These are phyloP conservation scores for Cyprinodon tularosa DNA, from an alignment of 2,113 vertebrate species.

Conservation along the genomic window DNA sequence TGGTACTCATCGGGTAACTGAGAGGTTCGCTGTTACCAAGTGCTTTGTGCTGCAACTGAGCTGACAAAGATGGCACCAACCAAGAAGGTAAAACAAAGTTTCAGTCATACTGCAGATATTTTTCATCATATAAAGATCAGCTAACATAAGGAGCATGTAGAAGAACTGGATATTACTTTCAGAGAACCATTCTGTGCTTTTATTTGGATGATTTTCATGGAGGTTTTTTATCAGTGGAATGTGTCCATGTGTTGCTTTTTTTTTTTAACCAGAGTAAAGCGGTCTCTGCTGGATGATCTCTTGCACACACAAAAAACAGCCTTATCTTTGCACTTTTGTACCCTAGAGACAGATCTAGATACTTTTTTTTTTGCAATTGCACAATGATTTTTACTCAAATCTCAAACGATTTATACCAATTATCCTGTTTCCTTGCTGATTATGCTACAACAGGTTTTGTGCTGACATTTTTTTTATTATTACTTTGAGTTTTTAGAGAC, in stretches of 20 bases:
- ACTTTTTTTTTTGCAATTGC: not conserved
- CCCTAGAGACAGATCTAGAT: conserved; percentile 5
- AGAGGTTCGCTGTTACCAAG: conserved; percentile 44
- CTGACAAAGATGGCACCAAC: conserved; percentile 48
- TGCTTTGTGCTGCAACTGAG: conserved; percentile 45
- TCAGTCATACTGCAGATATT: not conserved
- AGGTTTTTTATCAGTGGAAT: not conserved
- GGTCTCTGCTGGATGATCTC: conserved; percentile 1
- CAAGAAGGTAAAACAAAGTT: conserved; percentile 52
- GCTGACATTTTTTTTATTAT: not conserved
- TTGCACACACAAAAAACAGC: not conserved
- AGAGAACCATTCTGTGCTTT: not conserved
- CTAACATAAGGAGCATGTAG: not conserved
- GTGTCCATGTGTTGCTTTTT: not conserved
- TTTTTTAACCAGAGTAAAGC: conserved; percentile 23
- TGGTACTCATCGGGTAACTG: conserved; percentile 1
- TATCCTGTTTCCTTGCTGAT: not conserved
- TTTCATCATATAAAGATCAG: not conserved
- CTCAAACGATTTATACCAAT: not conserved
- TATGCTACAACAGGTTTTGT: not conserved
- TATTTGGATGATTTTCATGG: not conserved
- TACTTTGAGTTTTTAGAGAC: not conserved
- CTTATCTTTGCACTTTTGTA: conserved; percentile 57
- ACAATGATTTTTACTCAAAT: not conserved
- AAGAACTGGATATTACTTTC: not conserved